Evolutionary conservation across 2,888 invertebrate genomes (phyloP), one percentile per base, ranked within the genome.

Genomic region (Pasiphila rectangulata): DNA sequence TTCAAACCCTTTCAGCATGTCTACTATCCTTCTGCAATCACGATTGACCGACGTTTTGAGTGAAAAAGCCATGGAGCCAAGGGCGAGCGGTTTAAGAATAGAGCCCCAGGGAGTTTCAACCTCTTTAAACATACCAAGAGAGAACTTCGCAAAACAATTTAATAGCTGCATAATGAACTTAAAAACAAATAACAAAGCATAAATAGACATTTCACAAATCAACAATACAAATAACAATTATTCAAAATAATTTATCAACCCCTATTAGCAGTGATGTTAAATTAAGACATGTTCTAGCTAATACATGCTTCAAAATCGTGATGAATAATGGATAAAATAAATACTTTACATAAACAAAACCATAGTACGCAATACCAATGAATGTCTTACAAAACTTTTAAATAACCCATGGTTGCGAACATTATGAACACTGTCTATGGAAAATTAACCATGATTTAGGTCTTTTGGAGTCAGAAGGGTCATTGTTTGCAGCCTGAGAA

Each of bases 131-230:
- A n/a, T n/a, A 17, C 16, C 32, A 17, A n/a, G n/a, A n/a, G 16
- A 30, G 5, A 2, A 32, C 17, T 16, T 16, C 17, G 10, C 15
- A 21, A 41, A 16, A 46, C 29, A 46, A 46, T 35, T 3, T 2
- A 32, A n/a, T n/a, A 41, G 27, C 32, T 19, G 9, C 12, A 16
- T n/a, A 38, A 35, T 32, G 43, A 49, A 10, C 4, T 27, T 23
- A 29, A 23, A 41, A 23, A 17, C 38, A 42, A 43, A 42, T 42
- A 46, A 46, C 45, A 39, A 49, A 46, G 39, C 48, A 42, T 20
- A 37, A 34, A 36, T 42, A 42, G 24, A 42, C 29, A 39, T 35
- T 41, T 38, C 21, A 48, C 32, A 45, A 29, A 36, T 32, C 10
- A 44, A 45, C 34, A 42, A 27, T 43, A 30, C n/a, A n/a, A n/a